A percentile compares a stretch with the other conserved stretches of the same genome.
phyloP scores from a whole-genome alignment of 1,140 invertebrate genomes.

The Meteorus sp. region DNA sequence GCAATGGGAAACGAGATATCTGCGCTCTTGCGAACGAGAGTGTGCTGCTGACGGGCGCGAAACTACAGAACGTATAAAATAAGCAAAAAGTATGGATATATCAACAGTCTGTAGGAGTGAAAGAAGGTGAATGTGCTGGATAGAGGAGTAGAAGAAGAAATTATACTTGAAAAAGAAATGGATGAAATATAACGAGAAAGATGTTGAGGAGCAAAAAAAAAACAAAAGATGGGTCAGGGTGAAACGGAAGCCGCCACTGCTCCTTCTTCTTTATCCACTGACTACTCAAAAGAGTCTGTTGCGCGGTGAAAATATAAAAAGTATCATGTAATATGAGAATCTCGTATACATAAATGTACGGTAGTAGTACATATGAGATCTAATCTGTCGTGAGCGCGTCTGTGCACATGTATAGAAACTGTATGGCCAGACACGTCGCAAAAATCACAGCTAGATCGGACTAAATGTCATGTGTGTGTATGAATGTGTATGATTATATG shows the following conservation, averaged over 20 bases:
- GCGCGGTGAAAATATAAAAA: slow-evolving; percentile 35
- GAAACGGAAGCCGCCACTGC: slow-evolving; percentile 46
- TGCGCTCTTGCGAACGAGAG: not conserved
- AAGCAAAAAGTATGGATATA: not conserved
- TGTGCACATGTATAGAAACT: slow-evolving; percentile 50
- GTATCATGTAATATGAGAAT: slow-evolving; percentile 52
- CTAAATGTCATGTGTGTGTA: no score
- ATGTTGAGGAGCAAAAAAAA: not conserved
- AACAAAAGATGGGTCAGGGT: slow-evolving; percentile 26
- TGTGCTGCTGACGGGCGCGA: slow-evolving; percentile 4
- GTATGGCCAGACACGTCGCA: no score
- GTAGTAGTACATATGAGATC: slow-evolving; percentile 52
- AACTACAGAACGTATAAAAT: not conserved
- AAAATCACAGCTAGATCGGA: no score
- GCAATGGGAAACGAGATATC: slow-evolving; percentile 11
- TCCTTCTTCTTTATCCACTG: not conserved
- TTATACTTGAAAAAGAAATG: slow-evolving; percentile 11
- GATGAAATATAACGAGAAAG: slow-evolving; percentile 5
- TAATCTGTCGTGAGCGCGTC: slow-evolving; percentile 53
- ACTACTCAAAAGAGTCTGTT: slow-evolving; percentile 21
- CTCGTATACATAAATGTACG: no score
- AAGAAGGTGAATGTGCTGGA: not conserved
- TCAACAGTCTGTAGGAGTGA: not conserved
- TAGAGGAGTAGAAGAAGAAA: slow-evolving; percentile 9
- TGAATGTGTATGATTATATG: no score